Evolutionary conservation across 2,113 vertebrate genomes (phyloP), one percentile per base, ranked within the genome.

Genomic region (Thryonomys swinderianus): DNA sequence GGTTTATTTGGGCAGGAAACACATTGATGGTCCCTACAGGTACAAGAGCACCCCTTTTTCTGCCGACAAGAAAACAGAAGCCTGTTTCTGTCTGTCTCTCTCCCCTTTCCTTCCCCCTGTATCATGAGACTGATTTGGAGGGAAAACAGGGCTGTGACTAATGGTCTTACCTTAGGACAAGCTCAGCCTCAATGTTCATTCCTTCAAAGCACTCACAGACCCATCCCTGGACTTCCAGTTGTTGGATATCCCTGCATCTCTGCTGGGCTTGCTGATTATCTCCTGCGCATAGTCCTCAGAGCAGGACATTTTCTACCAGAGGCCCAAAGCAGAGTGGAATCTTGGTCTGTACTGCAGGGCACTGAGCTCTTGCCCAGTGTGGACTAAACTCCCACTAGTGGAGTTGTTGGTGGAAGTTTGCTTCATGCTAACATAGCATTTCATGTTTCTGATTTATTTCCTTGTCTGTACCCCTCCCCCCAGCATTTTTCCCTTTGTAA

Each of bases 181-280:
- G 11, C 32, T 16, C 69, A 55, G 79, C 45, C 87, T 34, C 61
- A 57, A 27, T 61, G 17, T 30, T n/a, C 18, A 23, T 0, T 0
- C 62, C 80, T 16, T 27, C 7, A 40, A 2, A 27, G 55, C 40
- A 1, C 12, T 25, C 32, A 32, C 67, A 45, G 59, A 95, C 61
- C 90, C 79, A 21, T 93, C 90, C 85, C 86, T 71, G 51, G 4
- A 34, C 57, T 27, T 48, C 96, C 96, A 88, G 0, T 57, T 87
- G 48, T 0, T 0, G 88, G 5, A 10, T 13, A 1, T 37, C 2
- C 61, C 59, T 59, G 61, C 0, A 83, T 96, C 88, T 96, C 96
- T 98, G 90, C 93, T 83, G 95, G 96, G 95, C 83, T 23, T 76
- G 94, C 85, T 80, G 69, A 96, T 94, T 96, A 96, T 23, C 3